Percentiles rank a stretch among this genome's conserved stretches.
Conservation (phyloP, 2,888 invertebrate genomes). For the Xylota segnis region DNA sequence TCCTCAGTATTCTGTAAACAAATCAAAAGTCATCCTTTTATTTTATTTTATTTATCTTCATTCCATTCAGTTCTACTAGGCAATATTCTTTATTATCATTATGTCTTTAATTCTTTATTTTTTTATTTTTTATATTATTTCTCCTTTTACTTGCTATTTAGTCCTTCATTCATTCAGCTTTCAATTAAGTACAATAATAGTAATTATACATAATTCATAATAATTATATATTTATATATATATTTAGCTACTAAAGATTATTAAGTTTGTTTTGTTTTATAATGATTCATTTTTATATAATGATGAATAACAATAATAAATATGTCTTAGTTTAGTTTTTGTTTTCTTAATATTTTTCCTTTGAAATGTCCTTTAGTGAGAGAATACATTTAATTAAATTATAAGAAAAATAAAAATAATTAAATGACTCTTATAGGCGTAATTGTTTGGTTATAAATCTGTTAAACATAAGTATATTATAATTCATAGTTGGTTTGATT, state of each 20-base stretch:
- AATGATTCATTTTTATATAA: slow-evolving; percentile 53
- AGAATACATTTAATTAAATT: slow-evolving; percentile 21
- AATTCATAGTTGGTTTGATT: slow-evolving; percentile 9
- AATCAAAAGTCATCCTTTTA: slow-evolving; percentile 58
- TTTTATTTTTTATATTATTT: slow-evolving; percentile 52
- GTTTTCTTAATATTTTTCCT: slow-evolving; percentile 6
- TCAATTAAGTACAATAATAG: slow-evolving; percentile 59
- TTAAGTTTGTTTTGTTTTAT: slow-evolving; percentile 51
- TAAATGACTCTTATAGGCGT: slow-evolving; percentile 4
- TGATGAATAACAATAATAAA: slow-evolving; percentile 70
- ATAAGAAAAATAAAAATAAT: slow-evolving; percentile 10
- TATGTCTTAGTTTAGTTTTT: slow-evolving; percentile 41
- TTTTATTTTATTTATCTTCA: slow-evolving; percentile 50
- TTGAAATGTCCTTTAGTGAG: slow-evolving; percentile 16
- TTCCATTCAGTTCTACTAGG: slow-evolving; percentile 44
- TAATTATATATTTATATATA: slow-evolving; percentile 58
- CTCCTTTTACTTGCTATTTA: slow-evolving; percentile 53
- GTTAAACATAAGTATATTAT: slow-evolving; percentile 6
- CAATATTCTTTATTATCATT: slow-evolving; percentile 60
- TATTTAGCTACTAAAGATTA: slow-evolving; percentile 75
- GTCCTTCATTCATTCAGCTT: slow-evolving; percentile 65
- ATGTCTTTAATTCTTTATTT: slow-evolving; percentile 53
- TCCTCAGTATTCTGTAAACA: slow-evolving; percentile 57
- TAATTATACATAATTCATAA: slow-evolving; percentile 63
- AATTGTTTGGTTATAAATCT: neutral